Evolutionary conservation across 2,888 invertebrate genomes (phyloP).

Genomic region (Petrolisthes cinctipes): DNA sequence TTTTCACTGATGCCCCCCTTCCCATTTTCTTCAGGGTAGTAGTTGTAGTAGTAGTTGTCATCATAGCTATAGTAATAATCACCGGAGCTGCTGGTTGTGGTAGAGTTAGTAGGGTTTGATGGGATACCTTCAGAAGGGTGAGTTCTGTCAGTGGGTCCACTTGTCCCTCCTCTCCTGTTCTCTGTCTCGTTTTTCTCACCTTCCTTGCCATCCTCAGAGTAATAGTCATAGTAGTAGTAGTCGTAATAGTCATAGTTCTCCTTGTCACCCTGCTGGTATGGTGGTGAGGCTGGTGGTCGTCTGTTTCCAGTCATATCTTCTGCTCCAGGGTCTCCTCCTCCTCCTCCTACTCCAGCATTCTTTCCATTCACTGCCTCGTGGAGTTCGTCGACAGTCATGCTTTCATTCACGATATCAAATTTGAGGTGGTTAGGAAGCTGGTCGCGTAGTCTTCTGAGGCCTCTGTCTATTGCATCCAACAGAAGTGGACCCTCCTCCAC

Average conservation of each 20-base stretch:
- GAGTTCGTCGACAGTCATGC: not conserved
- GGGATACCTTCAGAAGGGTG: too few species aligned
- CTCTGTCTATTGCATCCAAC: conserved; percentile 34
- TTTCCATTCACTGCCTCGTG: conserved; percentile 33
- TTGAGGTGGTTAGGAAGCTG: conserved; percentile 18
- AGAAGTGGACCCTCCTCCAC: conserved; percentile 46
- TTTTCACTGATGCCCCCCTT: too few species aligned
- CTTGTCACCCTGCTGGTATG: not conserved
- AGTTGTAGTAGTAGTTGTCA: not conserved
- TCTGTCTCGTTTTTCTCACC: not conserved
- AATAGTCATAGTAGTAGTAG: conserved; percentile 39
- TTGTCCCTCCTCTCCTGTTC: too few species aligned
- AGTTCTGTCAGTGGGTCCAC: too few species aligned
- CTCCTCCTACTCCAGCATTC: not conserved
- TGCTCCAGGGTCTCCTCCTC: not conserved
- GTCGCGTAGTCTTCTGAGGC: conserved; percentile 24
- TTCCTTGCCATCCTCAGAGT: not conserved
- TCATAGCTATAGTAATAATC: not conserved
- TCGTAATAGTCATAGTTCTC: conserved; percentile 36
- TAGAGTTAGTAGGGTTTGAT: too few species aligned
- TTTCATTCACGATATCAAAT: conserved; percentile 12
- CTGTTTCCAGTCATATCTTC: not conserved
- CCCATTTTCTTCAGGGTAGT: too few species aligned
- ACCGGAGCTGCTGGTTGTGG: too few species aligned
- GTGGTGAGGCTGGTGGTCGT: conserved; percentile 23